Base-by-base conservation (phyloP, 2,113 vertebrate genomes). In the Microcebus ravelobensis region DNA sequence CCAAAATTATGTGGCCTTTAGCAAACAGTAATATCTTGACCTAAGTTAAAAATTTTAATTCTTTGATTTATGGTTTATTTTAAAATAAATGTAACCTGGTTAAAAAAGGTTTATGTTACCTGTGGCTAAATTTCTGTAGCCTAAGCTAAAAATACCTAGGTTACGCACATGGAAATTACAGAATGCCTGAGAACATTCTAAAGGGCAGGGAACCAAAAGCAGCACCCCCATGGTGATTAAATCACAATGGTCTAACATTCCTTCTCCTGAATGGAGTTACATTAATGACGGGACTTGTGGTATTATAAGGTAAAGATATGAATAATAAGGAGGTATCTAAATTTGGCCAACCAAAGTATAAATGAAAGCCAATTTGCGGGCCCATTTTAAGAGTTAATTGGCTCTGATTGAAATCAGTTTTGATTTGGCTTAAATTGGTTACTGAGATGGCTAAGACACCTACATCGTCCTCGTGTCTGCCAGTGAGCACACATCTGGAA, bases 181-280 rank as follows among this genome's bases (percentile, higher is more conserved):
- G 63, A 13, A 29, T 21, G 9, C 2, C 5, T 6, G 3, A 55
- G 17, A 15, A 21, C 10, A 2, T 55, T 15, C 14, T 27, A 20
- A 48, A 87, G n/a, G 42, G 8, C n/a, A 45, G 67, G n/a, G n/a
- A 23, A 15, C 34, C 10, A 17, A 8, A 59, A 3, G 50, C 1
- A 20, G 29, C 36, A 14, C 3, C 0, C 2, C n/a, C 21, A 3
- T 0, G 14, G 67, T 5, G 34, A 67, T 14, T 4, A 48, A 25
- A 23, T 31, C 23, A 8, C 70, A 29, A 59, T 0, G 7, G 7
- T 5, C 27, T 0, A 8, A 52, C 1, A 8, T 0, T 50, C 20
- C 11, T n/a, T 23, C 34, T 39, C 15, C 50, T 11, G 4, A 5
- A 0, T 11, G 23, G 39, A 29, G 13, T 1, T 3, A 31, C 2